Evolutionary conservation across 2,888 invertebrate genomes (phyloP).

Genomic region (Timema podura): DNA sequence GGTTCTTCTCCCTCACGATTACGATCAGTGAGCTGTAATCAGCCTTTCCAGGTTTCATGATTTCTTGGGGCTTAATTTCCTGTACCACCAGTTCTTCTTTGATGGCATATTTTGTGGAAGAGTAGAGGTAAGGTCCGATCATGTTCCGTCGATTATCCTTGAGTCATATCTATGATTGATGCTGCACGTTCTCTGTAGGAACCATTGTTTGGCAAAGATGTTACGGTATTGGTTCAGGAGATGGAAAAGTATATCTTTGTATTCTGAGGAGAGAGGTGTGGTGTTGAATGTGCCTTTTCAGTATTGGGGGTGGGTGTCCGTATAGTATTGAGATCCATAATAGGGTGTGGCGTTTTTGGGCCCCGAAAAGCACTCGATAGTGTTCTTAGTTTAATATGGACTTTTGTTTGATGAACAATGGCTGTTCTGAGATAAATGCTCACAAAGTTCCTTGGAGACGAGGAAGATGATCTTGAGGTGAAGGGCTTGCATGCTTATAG

Average conservation of each 20-base stretch:
- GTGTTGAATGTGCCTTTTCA: neutral
- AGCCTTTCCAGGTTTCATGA: neutral
- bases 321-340: neutral
- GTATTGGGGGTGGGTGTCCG: neutral
- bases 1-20: constrained; percentile 30
- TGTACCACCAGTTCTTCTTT: neutral
- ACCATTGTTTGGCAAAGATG: neutral
- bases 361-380: neutral
- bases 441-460: no score
- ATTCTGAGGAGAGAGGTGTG: neutral
- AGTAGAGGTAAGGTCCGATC: neutral
- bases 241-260: neutral
- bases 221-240: neutral
- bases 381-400: neutral
- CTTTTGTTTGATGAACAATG: neutral
- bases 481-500: no score
- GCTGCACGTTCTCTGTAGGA: neutral
- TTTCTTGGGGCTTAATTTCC: neutral
- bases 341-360: neutral
- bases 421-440: no score
- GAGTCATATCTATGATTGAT: neutral
- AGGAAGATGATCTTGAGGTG: no score
- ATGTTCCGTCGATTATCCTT: neutral
- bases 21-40: constrained; percentile 20
- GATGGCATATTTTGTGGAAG: neutral